These are phyloP conservation scores for Euura lappo DNA, from an alignment of 1,140 invertebrate genomes.

Conservation along the genomic window DNA sequence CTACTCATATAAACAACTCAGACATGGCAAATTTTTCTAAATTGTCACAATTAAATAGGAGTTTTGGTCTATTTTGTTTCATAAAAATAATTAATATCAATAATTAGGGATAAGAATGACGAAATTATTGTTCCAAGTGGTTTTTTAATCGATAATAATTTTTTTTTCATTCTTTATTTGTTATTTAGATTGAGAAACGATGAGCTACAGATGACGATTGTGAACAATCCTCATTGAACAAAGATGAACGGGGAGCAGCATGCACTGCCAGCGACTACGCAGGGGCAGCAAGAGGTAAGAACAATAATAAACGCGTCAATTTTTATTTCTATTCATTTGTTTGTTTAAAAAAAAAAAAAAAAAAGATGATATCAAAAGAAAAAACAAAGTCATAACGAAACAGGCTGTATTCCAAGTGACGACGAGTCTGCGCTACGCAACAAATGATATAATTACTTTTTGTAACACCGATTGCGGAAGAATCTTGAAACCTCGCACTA, in stretches of 20 bases:
- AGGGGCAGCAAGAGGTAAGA: slow-evolving; percentile 60
- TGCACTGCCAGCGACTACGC: slow-evolving; percentile 59
- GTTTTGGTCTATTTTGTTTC: no score
- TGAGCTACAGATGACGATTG: slow-evolving; percentile 43
- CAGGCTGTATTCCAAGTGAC: slow-evolving; percentile 45
- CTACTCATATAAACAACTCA: no score
- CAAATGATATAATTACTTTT: no score
- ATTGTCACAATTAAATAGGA: no score
- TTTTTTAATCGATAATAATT: neutral
- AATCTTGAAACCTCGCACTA: neutral
- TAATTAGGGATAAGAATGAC: no score
- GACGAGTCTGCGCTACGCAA: slow-evolving; percentile 19
- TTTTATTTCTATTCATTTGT: slow-evolving; percentile 15
- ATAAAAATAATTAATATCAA: no score
- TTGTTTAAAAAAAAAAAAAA: slow-evolving; percentile 1
- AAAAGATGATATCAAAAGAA: no score
- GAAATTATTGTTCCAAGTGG: no score
- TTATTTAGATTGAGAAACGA: slow-evolving; percentile 51
- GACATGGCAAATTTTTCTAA: no score
- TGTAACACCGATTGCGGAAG: neutral
- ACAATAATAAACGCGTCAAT: neutral
- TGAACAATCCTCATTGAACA: slow-evolving; percentile 45
- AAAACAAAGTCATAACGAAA: no score
- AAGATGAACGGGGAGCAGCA: slow-evolving; percentile 63
- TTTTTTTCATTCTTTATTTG: slow-evolving; percentile 10